Evolutionary conservation across 2,113 vertebrate species (phyloP).

Genomic region (Vicugna pacos): DNA sequence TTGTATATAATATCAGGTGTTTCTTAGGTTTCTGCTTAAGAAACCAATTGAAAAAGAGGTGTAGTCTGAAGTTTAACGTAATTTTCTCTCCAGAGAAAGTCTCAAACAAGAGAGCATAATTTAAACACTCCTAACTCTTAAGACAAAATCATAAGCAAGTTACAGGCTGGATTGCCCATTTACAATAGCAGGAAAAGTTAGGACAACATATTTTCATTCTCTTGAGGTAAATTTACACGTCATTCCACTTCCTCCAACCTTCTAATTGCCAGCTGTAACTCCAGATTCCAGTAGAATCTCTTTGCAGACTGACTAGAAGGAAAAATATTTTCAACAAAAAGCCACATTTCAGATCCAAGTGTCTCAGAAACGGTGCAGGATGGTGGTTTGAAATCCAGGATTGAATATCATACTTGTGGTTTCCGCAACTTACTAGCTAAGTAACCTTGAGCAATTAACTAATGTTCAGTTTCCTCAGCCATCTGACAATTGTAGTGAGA

Average conservation of each 20-base stretch:
- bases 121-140: conserved; percentile 21
- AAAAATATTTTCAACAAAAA: background rate
- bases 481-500: background rate
- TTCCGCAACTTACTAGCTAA: background rate
- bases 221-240: background rate
- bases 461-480: background rate
- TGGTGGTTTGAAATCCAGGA: background rate
- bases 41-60: background rate
- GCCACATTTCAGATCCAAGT: conserved; percentile 5
- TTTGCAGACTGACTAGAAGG: background rate
- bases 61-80: background rate
- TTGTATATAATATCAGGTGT: background rate
- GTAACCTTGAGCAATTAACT: background rate
- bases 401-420: background rate
- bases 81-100: background rate
- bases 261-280: background rate
- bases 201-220: background rate
- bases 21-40: background rate
- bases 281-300: background rate
- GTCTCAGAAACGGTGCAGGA: background rate
- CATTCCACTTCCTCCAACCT: background rate
- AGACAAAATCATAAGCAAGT: conserved; percentile 16
- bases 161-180: background rate
- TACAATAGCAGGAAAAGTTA: background rate
- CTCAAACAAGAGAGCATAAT: background rate